Evolutionary conservation across 2,888 invertebrate genomes (phyloP).

Genomic region (Creontiades dilutus): DNA sequence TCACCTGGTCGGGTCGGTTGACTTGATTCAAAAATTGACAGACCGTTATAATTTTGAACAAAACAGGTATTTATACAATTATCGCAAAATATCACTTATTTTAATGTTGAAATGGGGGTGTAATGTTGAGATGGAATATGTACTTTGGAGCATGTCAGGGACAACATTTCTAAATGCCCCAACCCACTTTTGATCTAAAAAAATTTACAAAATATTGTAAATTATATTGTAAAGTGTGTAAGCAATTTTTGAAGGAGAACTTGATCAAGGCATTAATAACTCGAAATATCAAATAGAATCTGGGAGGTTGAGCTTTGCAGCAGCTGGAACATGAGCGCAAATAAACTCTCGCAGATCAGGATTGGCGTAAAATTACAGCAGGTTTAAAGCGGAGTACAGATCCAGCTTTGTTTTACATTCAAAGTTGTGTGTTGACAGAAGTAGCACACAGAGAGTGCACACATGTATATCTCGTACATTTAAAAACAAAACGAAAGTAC

Average conservation of each 20-base stretch:
- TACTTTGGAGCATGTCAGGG: too few species aligned
- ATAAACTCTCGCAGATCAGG: slow-evolving; percentile 45
- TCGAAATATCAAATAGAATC: neutral
- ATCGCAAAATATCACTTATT: too few species aligned
- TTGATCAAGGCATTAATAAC: neutral
- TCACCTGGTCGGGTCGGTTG: neutral
- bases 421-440: neutral
- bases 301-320: neutral
- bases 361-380: neutral
- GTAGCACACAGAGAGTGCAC: neutral
- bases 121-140: too few species aligned
- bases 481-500: neutral
- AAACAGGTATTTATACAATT: too few species aligned
- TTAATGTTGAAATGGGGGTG: too few species aligned
- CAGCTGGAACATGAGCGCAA: slow-evolving; percentile 15
- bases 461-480: neutral
- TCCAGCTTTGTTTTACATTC: neutral
- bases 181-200: too few species aligned
- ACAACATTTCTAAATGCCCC: too few species aligned
- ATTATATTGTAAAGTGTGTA: too few species aligned
- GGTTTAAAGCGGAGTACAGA: neutral
- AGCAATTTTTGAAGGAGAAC: neutral
- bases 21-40: too few species aligned
- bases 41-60: too few species aligned
- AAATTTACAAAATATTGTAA: too few species aligned